Percentiles rank a stretch among this genome's conserved stretches.
These are phyloP conservation scores for Oncorhynchus clarkii DNA, from an alignment of 2,113 vertebrate species.

Conservation along the genomic window DNA sequence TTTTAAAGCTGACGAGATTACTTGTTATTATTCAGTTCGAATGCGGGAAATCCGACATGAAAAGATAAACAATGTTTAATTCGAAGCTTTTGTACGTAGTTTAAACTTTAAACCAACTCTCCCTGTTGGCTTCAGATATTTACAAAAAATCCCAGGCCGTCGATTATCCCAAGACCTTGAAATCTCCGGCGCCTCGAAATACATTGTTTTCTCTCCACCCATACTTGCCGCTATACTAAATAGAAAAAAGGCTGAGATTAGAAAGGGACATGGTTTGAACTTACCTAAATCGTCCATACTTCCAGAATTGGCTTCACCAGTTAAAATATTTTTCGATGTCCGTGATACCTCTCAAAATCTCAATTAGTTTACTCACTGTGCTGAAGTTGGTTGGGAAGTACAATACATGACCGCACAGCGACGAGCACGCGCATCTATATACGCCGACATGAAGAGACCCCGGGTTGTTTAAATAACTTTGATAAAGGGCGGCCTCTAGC, in stretches of 20 bases:
- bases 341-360: conserved; percentile 50
- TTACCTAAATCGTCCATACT: conserved; percentile 77
- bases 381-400: conserved; percentile 25
- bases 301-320: conserved; percentile 19
- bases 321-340: conserved; percentile 9
- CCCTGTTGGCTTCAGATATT: too few relatives aligned
- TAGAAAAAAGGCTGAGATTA: background rate
- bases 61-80: too few relatives aligned
- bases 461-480: background rate
- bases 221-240: conserved; percentile 23
- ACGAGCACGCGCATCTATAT: conserved; percentile 34
- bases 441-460: background rate
- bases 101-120: too few relatives aligned
- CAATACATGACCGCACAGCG: conserved; percentile 48
- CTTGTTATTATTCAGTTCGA: too few relatives aligned
- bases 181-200: conserved; percentile 18
- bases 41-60: too few relatives aligned
- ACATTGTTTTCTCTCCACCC: conserved; percentile 34
- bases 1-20: too few relatives aligned
- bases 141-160: background rate
- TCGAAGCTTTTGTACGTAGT: too few relatives aligned
- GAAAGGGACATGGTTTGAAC: conserved; percentile 3
- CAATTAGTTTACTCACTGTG: conserved; percentile 13
- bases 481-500: conserved; percentile 45
- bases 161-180: conserved; percentile 14